Evolutionary conservation across 1,140 invertebrate genomes (phyloP).

Genomic region (Capitella teleta): DNA sequence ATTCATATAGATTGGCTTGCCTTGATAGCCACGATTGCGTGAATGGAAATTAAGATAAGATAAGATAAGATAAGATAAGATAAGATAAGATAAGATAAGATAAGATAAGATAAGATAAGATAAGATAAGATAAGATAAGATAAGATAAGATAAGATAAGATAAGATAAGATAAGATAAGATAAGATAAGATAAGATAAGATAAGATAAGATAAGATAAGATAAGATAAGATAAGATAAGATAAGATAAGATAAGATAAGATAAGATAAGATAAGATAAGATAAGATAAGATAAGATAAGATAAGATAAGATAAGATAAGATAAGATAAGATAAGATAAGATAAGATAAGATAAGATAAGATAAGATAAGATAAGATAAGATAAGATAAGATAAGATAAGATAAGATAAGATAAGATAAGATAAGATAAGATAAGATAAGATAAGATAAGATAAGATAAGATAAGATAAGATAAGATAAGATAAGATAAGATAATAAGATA

Average conservation of each 20-base stretch:
- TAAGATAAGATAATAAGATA: too few relatives aligned
- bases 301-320: constrained; percentile 1
- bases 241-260: too few relatives aligned
- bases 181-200: background rate
- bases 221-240: too few relatives aligned
- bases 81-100: constrained; percentile 1
- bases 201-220: background rate
- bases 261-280: too few relatives aligned
- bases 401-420: background rate
- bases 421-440: background rate
- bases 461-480: too few relatives aligned
- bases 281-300: constrained; percentile 1
- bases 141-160: background rate
- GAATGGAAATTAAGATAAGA: background rate
- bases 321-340: constrained; percentile 1
- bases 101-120: constrained; percentile 1
- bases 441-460: too few relatives aligned
- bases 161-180: background rate
- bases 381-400: background rate
- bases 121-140: background rate
- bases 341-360: background rate
- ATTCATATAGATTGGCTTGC: too few relatives aligned
- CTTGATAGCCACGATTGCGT: too few relatives aligned
- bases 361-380: background rate
- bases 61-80: constrained; percentile 1